A percentile compares a stretch with the other conserved stretches of the same genome.
Evolutionary conservation across 2,888 invertebrate genomes (phyloP).

Genomic region (Exocentrus adspersus): DNA sequence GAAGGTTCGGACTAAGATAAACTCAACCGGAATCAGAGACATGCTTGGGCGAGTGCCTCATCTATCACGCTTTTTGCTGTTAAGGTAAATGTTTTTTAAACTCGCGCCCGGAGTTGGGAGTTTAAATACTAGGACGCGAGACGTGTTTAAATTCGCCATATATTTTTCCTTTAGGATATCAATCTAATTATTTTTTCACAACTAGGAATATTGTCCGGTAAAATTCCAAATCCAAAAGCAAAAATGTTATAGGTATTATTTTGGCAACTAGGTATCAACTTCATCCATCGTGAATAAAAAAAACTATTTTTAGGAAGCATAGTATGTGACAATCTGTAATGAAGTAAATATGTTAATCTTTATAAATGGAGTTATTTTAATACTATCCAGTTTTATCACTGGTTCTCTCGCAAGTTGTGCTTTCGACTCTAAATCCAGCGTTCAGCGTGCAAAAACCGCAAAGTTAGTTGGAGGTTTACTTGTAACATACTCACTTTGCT

Average conservation of each 20-base stretch:
- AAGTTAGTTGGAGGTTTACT: background rate
- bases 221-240: too few relatives aligned
- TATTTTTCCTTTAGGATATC: background rate
- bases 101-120: background rate
- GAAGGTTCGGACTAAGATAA: constrained; percentile 24
- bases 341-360: too few relatives aligned
- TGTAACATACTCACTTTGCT: background rate
- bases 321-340: too few relatives aligned
- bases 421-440: background rate
- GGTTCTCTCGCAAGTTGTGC: too few relatives aligned
- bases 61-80: constrained; percentile 24
- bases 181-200: too few relatives aligned
- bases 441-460: background rate
- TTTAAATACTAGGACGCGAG: constrained; percentile 7
- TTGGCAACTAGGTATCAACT: too few relatives aligned
- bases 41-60: constrained; percentile 27
- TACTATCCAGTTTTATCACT: too few relatives aligned
- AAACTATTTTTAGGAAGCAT: too few relatives aligned
- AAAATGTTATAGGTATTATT: too few relatives aligned
- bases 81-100: constrained; percentile 20
- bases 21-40: constrained; percentile 23
- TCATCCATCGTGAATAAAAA: too few relatives aligned
- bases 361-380: too few relatives aligned
- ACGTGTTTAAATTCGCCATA: background rate
- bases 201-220: too few relatives aligned